Evolutionary conservation across 2,113 vertebrate species (phyloP), one percentile per base, ranked within the genome.

Genomic region (Thamnophis sirtalis): DNA sequence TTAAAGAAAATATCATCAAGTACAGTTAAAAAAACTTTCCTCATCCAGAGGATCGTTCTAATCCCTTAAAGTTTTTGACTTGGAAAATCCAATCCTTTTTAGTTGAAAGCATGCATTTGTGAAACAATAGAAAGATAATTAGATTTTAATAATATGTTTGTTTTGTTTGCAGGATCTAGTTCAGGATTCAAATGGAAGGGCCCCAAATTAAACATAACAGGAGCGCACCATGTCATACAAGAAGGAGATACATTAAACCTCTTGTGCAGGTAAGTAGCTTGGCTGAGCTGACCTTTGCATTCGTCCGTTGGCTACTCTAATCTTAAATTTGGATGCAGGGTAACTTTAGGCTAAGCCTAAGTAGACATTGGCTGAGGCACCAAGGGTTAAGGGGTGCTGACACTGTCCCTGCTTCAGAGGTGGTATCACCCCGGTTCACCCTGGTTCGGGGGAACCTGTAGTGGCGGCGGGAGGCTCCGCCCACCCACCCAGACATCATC

Each of bases 231-330:
- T 1, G 63, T 99, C 96, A 94, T 98, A 92, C 97, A 98, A 95
- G 96, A 96, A 90, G 98, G 98, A 95, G 97, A 99, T 96, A 98
- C 97, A 10, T 98, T 99, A 90, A 96, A 95, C 92, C 97, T 99
- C 95, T 97, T 97, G 92, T 99, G 99, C 98, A 99, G 98, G 99
- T 99, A 97, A 98, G 97, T 38, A 87, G 2, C 13, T 49, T 73
- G 91, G 26, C 48, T 91, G 90, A 28, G 9, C 9, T 22, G 87
- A 55, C 21, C 87, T 92, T 94, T 86, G 86, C 13, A 90, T 92
- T 94, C 95, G 84, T 6, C 93, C 84, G 73, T 43, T 80, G 91
- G 51, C 89, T 97, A 60, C 90, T 91, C 84, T 60, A 95, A 88
- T 55, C 3, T 89, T 96, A 93, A 93, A 49, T 86, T 60, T 89